A percentile compares a stretch with the other conserved stretches of the same genome.
These are phyloP conservation scores for Silurus asotus DNA, from an alignment of 2,113 vertebrate genomes.

Conservation along the genomic window DNA sequence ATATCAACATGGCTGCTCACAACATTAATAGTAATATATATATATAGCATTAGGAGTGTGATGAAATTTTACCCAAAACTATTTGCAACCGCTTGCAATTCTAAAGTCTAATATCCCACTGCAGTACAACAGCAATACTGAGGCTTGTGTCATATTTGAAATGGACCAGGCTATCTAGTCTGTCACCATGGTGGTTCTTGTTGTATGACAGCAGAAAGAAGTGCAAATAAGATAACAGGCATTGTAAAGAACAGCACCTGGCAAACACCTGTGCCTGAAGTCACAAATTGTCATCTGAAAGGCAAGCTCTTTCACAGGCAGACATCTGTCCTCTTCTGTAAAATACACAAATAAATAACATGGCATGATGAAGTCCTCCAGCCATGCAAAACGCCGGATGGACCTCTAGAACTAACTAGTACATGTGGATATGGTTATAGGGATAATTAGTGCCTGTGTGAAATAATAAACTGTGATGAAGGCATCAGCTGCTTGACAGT, in stretches of 20 bases:
- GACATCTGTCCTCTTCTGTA: conserved; percentile 19
- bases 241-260: conserved; percentile 18
- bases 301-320: conserved; percentile 6
- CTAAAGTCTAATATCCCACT: not conserved
- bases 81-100: not conserved
- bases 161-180: conserved; percentile 20
- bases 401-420: not conserved
- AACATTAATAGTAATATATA: not conserved
- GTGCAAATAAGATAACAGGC: conserved; percentile 44
- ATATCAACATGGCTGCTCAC: conserved; percentile 1
- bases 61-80: not conserved
- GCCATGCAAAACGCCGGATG: not conserved
- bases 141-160: conserved; percentile 1
- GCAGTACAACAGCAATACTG: not conserved
- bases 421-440: not conserved
- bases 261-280: conserved; percentile 13
- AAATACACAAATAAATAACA: conserved; percentile 6
- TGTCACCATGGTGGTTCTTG: conserved; percentile 17
- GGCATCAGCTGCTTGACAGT: conserved; percentile 27
- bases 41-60: not conserved
- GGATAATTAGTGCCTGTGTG: not conserved
- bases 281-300: conserved; percentile 25
- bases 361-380: not conserved
- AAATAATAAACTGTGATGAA: conserved; percentile 11
- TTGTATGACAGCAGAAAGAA: conserved; percentile 46